phyloP scores from a whole-genome alignment of 1,140 invertebrate species.

The Achatina immaculata region DNA sequence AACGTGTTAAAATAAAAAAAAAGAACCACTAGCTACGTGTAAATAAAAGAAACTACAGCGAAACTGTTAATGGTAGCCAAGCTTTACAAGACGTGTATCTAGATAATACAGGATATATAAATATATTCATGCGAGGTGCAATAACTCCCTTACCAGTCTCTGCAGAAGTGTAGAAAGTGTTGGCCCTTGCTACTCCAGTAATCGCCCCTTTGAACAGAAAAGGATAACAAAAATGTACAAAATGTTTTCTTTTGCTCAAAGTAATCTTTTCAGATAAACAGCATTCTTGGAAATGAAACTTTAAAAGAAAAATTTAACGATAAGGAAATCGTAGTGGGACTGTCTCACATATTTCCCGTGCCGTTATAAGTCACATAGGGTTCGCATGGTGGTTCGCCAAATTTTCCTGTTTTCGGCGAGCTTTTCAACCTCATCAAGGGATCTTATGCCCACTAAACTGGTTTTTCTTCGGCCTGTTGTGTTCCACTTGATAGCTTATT shows the following conservation, averaged over 20 bases:
- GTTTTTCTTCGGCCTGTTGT: no score
- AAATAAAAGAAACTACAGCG: background rate
- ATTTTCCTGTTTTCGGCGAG: no score
- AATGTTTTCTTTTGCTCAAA: background rate
- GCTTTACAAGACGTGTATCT: no score
- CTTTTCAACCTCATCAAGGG: no score
- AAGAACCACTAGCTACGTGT: no score
- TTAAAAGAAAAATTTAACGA: background rate
- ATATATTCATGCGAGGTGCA: constrained; percentile 13
- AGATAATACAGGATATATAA: background rate
- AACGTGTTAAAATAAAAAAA: no score
- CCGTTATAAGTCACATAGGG: no score
- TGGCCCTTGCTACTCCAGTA: constrained; percentile 32
- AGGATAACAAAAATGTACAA: constrained; percentile 17
- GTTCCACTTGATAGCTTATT: no score
- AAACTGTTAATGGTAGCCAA: background rate
- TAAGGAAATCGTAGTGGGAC: no score
- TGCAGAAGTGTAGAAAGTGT: constrained; percentile 26
- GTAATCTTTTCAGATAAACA: background rate
- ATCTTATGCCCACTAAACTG: no score
- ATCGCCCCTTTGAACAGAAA: constrained; percentile 35
- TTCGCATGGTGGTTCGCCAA: no score
- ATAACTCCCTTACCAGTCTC: constrained; percentile 22
- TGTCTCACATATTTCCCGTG: no score
- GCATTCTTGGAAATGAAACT: background rate